Conservation (phyloP, 2,113 vertebrate species). For the western clawed frog (Xenopus tropicalis) region DNA sequence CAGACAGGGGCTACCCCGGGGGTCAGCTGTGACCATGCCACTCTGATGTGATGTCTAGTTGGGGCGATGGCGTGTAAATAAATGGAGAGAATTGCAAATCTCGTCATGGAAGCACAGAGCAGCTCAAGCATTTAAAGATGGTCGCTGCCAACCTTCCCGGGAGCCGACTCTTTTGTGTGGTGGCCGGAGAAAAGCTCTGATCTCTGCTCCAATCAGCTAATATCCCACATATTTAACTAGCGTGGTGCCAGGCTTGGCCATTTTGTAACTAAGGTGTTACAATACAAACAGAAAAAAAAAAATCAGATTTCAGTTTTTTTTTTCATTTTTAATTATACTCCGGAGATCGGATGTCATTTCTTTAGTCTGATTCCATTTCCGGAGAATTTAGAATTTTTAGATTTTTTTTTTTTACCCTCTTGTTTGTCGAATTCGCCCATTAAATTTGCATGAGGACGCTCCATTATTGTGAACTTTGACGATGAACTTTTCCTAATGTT, state of each 20-base stretch:
- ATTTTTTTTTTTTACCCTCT: conserved; percentile 46
- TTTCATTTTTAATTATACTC: no score
- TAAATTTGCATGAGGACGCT: conserved; percentile 69
- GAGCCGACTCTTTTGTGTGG: conserved; percentile 69
- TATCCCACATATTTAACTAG: conserved; percentile 72
- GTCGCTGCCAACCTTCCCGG: conserved; percentile 82
- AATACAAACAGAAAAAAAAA: background rate
- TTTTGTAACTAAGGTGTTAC: conserved; percentile 47
- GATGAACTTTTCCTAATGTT: conserved; percentile 73
- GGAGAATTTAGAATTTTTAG: conserved; percentile 54
- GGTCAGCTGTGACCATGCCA: conserved; percentile 79
- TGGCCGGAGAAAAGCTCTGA: conserved; percentile 57
- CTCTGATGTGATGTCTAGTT: conserved; percentile 80
- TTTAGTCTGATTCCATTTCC: conserved; percentile 55
- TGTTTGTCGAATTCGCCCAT: conserved; percentile 64
- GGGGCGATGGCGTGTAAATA: conserved; percentile 95
- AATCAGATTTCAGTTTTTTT: no score
- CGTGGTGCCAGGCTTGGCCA: conserved; percentile 58
- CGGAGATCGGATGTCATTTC: no score
- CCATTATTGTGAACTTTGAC: conserved; percentile 69
- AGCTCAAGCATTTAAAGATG: conserved; percentile 90
- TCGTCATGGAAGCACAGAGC: conserved; percentile 75
- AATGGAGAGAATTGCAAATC: conserved; percentile 84
- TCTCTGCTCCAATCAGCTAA: conserved; percentile 52
- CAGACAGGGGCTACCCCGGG: conserved; percentile 83